phyloP scores from a whole-genome alignment of 2,797 vertebrate species.

The Gallinago stenura region DNA sequence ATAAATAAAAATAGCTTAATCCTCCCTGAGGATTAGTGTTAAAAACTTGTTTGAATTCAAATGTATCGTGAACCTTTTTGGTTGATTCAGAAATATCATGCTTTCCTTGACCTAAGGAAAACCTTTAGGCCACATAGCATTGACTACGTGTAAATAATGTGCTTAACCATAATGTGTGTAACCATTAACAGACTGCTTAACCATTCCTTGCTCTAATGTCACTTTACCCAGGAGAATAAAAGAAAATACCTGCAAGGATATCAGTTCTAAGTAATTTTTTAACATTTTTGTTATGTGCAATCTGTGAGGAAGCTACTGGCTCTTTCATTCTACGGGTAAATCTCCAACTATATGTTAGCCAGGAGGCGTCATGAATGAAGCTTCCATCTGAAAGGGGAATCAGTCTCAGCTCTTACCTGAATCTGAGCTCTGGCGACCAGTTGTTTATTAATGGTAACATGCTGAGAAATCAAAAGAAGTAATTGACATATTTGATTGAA shows the following conservation, averaged over 20 bases:
- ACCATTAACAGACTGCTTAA: neutral
- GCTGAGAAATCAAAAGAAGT: neutral
- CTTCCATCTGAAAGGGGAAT: neutral
- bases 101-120: neutral
- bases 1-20: conserved; percentile 2
- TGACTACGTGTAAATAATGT: neutral
- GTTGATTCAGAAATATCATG: neutral
- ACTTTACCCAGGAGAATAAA: neutral
- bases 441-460: neutral
- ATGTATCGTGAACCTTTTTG: neutral
- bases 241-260: neutral
- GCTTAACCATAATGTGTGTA: too few species aligned
- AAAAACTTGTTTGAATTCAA: neutral
- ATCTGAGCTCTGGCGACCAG: neutral
- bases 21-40: neutral
- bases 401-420: neutral
- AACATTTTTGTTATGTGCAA: neutral
- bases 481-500: neutral
- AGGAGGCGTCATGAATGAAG: neutral
- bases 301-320: neutral
- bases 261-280: neutral
- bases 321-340: neutral
- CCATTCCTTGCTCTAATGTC: neutral
- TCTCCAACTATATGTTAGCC: neutral
- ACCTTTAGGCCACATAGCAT: neutral